phyloP scores from a whole-genome alignment of 2,888 invertebrate species.

The Drosophila mulleri region DNA sequence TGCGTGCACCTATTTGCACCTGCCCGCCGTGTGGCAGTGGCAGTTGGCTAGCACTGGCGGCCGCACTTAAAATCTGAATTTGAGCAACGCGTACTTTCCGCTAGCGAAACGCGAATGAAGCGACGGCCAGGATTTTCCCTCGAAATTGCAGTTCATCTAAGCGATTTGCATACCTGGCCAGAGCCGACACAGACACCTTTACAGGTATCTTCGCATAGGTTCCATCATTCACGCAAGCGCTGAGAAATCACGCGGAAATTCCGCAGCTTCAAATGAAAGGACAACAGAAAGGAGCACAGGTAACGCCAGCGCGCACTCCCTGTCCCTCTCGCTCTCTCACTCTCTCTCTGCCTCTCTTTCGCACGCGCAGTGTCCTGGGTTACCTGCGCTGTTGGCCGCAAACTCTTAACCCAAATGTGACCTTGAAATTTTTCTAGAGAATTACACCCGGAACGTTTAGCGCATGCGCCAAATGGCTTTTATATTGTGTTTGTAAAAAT shows the following conservation, averaged over 20 bases:
- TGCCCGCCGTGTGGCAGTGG: slow-evolving; percentile 53
- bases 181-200: not conserved
- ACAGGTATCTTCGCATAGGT: not conserved
- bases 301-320: not conserved
- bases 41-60: not conserved
- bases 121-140: slow-evolving; percentile 67
- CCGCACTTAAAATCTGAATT: slow-evolving; percentile 4
- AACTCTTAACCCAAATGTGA: slow-evolving; percentile 65
- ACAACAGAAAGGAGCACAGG: slow-evolving; percentile 38
- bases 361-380: slow-evolving; percentile 19
- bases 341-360: not conserved
- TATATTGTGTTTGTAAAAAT: slow-evolving; percentile 76
- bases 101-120: slow-evolving; percentile 70
- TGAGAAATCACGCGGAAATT: slow-evolving; percentile 76
- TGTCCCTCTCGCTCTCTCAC: not conserved
- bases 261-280: slow-evolving; percentile 72
- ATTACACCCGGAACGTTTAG: slow-evolving; percentile 72
- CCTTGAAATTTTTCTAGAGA: slow-evolving; percentile 75
- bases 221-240: slow-evolving; percentile 72
- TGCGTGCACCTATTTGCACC: not conserved
- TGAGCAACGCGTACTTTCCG: slow-evolving; percentile 62
- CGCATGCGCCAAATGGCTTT: slow-evolving; percentile 81
- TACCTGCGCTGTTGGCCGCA: slow-evolving; percentile 56
- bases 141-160: slow-evolving; percentile 63
- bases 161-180: slow-evolving; percentile 68